phyloP scores from a whole-genome alignment of 1,140 invertebrate species.

The Atta texana region DNA sequence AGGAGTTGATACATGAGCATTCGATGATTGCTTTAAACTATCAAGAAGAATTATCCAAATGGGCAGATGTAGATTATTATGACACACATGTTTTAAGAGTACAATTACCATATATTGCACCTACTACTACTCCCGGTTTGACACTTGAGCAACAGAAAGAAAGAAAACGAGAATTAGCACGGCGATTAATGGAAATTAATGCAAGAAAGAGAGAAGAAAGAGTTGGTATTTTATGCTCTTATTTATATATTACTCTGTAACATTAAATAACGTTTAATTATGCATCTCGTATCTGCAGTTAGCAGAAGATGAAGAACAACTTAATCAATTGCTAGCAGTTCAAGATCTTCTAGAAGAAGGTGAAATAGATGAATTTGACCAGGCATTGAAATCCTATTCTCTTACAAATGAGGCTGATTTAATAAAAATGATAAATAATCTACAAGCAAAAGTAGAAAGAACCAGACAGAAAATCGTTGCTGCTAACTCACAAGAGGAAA shows the following conservation, averaged over 20 bases:
- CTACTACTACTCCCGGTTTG: constrained; percentile 86
- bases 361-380: constrained; percentile 91
- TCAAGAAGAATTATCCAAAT: constrained; percentile 91
- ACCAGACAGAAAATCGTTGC: constrained; percentile 92
- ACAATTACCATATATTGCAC: constrained; percentile 92
- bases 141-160: constrained; percentile 94
- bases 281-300: constrained; percentile 85
- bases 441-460: constrained; percentile 92
- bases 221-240: constrained; percentile 77
- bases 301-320: constrained; percentile 94
- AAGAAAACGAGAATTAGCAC: constrained; percentile 93
- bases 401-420: constrained; percentile 88
- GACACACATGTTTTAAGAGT: constrained; percentile 93
- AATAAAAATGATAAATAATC: constrained; percentile 91
- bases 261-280: constrained; percentile 13
- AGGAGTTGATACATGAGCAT: constrained; percentile 94
- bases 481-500: constrained; percentile 89
- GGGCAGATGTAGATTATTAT: constrained; percentile 94
- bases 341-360: constrained; percentile 93
- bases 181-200: constrained; percentile 94
- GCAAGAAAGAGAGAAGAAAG: constrained; percentile 94
- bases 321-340: constrained; percentile 92
- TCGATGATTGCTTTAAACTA: constrained; percentile 93
- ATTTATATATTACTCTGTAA: constrained; percentile 13
- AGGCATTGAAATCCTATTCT: constrained; percentile 88